Evolutionary conservation across 1,140 invertebrate species (phyloP), one percentile per base, ranked within the genome.

Genomic region (Mactra quadrangularis): DNA sequence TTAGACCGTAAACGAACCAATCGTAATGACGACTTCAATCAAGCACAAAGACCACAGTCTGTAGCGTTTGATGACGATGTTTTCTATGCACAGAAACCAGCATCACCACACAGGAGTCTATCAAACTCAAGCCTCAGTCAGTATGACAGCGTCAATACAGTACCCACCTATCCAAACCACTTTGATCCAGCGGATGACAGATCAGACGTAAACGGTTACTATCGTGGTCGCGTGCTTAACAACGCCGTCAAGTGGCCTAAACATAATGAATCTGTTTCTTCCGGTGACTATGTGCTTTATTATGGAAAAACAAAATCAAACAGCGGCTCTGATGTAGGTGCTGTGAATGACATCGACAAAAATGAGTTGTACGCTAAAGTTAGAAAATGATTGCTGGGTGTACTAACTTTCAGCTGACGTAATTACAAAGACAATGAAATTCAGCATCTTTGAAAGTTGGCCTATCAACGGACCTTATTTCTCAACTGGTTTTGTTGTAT

Each of bases 211-310:
- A 27, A 35, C 29, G 50, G 25, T 57, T 57, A 53, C 35, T 22
- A 38, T 19, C 2, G 38, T n/a, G 53, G 55, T 25, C 70, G 38
- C 29, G 27, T 27, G 33, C 50, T 57, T 15, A 72, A 72, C 35
- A 72, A 72, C 38, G 19, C n/a, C 19, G 29, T 35, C 22, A 7
- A 31, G 11, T 25, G 15, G 52, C 15, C 47, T 15, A 35, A 22
- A 29, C 50, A 31, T 4, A 47, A 55, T 41, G 50, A 31, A 3
- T 38, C 47, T 9, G 17, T 29, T 17, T 72, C 70, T 3, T 55
- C 70, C 41, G 41, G 41, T 57, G 70, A 57, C 25, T 72, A 72
- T 29, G 53, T 72, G 15, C 29, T 72, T 11, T 55, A 72, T 25
- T 72, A 72, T 41, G 70, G 70, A 57, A 53, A 72, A 35, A 38